phyloP scores from a whole-genome alignment of 1,140 invertebrate genomes.

The Stegodyphus mimosarum region DNA sequence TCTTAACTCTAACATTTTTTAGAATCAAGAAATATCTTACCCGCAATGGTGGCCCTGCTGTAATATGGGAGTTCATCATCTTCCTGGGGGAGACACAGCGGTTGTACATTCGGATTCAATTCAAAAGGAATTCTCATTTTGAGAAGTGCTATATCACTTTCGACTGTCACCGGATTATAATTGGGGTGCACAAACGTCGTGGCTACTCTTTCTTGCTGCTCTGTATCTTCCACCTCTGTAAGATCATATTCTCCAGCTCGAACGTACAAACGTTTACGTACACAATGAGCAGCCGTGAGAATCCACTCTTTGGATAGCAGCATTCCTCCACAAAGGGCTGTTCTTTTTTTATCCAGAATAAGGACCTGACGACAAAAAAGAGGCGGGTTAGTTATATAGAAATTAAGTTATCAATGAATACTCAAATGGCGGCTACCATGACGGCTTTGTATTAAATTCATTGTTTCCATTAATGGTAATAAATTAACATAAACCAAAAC shows the following conservation, averaged over 20 bases:
- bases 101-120: conserved; percentile 65
- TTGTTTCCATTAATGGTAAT: too few relatives aligned
- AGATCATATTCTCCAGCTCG: conserved; percentile 78
- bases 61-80: conserved; percentile 71
- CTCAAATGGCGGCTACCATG: too few relatives aligned
- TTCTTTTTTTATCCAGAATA: conserved; percentile 11
- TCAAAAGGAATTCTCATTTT: conserved; percentile 70
- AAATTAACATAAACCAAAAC: too few relatives aligned
- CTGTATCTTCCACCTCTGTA: conserved; percentile 75
- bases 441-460: too few relatives aligned
- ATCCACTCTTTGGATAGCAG: conserved; percentile 88
- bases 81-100: conserved; percentile 76
- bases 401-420: too few relatives aligned
- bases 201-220: conserved; percentile 79
- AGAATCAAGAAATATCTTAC: not conserved
- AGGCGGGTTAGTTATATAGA: too few relatives aligned
- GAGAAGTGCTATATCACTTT: conserved; percentile 90
- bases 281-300: conserved; percentile 90
- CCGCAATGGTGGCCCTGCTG: conserved; percentile 10
- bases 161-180: conserved; percentile 87
- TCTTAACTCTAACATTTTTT: too few relatives aligned
- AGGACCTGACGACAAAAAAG: conserved; percentile 1
- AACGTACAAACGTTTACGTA: conserved; percentile 82
- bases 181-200: conserved; percentile 82
- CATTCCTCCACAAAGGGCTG: conserved; percentile 88